Evolutionary conservation across 2,113 vertebrate genomes (phyloP), one percentile per base, ranked within the genome.

Genomic region (Butorides virescens): DNA sequence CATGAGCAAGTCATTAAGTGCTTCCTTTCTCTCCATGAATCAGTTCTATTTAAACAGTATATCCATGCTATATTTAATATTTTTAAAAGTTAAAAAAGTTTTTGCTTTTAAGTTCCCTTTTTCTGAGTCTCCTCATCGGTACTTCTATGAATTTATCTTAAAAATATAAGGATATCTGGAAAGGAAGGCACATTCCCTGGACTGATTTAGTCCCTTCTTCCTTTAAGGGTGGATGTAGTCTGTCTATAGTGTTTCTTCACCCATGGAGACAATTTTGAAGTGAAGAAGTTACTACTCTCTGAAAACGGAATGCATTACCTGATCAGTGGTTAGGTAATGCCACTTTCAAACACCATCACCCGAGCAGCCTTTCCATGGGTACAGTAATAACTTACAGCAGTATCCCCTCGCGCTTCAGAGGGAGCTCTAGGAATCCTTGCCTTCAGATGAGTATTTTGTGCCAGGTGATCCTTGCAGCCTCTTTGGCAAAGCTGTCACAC

Each of bases 1-100:
- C 49, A 26, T 93, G 61, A 97, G 70, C 34, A 86, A 94, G 68
- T 80, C 70, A 61, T 77, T 94, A 89, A 93, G 83, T 68, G 55
- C 58, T 92, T 95, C 73, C 73, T 81, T 92, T 95, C 68, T 82
- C 76, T 65, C 34, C 10, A 2, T 84, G 76, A 80, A 68, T 91
- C 86, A 62, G 44, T 91, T 95, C 84, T 95, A 70, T 87, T 94
- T 91, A 62, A 87, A 56, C 29, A 59, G 20, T 49, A 9, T 58
- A 13, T 71, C 79, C 27, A 23, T 77, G 34, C 8, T 46, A 11
- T 42, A 15, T 70, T 93, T 91, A 22, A 32, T 84, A 22, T 67
- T 75, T 86, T 76, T 0, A 9, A 67, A 88, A 78, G 50, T 49
- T 49, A 18, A 67, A 82, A 25, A 55, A 46, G 37, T 58, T 70